phyloP scores from a whole-genome alignment of 2,113 vertebrate genomes.

The Rhombomys opimus region DNA sequence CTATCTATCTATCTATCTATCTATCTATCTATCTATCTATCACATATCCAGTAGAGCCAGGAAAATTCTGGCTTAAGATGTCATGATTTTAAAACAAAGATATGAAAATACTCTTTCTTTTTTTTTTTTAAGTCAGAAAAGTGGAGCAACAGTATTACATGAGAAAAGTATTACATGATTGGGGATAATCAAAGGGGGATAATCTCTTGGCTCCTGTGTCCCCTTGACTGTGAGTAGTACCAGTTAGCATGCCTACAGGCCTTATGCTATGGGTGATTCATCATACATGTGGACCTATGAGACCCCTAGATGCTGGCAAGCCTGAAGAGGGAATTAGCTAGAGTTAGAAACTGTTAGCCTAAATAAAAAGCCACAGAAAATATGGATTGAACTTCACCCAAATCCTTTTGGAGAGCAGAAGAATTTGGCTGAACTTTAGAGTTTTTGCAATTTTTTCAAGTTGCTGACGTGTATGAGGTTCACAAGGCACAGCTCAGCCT shows the following conservation, averaged over 20 bases:
- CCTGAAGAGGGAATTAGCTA: not conserved
- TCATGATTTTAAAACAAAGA: slow-evolving; percentile 60
- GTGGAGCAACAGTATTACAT: not conserved
- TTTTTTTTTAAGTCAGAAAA: slow-evolving; percentile 50
- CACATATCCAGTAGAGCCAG: not conserved
- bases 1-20: not conserved
- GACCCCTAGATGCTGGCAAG: slow-evolving; percentile 35
- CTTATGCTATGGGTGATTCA: slow-evolving; percentile 11
- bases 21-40: not conserved
- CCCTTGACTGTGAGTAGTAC: not conserved
- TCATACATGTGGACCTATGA: slow-evolving; percentile 15
- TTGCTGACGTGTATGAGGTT: slow-evolving; percentile 21
- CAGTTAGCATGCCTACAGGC: not conserved
- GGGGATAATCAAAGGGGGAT: not conserved
- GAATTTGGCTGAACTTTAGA: slow-evolving; percentile 58
- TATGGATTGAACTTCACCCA: not conserved
- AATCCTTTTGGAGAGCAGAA: slow-evolving; percentile 55
- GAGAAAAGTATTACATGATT: slow-evolving; percentile 12
- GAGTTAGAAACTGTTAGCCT: slow-evolving; percentile 51
- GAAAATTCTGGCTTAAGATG: slow-evolving; percentile 67
- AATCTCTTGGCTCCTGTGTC: not conserved
- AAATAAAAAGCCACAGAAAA: slow-evolving; percentile 75
- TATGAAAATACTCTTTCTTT: not conserved
- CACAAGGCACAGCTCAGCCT: not conserved
- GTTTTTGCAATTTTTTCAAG: slow-evolving; percentile 67